Conservation (phyloP, 2,888 invertebrate genomes). For the Parthenolecanium corni region DNA sequence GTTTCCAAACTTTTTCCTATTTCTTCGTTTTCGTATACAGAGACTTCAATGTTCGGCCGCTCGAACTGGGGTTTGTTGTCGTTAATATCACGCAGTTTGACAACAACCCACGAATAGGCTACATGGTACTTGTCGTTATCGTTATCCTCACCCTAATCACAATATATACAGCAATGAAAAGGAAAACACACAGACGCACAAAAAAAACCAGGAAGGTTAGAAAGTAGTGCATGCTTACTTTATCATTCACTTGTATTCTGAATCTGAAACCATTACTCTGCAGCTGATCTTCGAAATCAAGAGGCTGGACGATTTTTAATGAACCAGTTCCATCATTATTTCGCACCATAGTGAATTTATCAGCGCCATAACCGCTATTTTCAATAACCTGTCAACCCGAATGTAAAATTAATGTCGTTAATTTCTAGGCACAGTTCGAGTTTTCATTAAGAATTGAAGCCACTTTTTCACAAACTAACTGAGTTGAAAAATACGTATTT, state of each 20-base stretch:
- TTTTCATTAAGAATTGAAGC: too few relatives aligned
- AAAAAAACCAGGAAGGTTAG: neutral
- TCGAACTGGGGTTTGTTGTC: constrained; percentile 95
- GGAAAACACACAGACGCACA: neutral
- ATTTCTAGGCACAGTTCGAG: neutral
- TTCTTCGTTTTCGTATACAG: constrained; percentile 82
- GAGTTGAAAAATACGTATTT: too few relatives aligned
- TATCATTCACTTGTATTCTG: constrained; percentile 86
- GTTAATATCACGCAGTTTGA: constrained; percentile 86
- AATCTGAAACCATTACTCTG: constrained; percentile 93
- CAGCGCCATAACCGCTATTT: constrained; percentile 87
- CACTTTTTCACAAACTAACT: too few relatives aligned
- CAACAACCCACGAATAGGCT: constrained; percentile 89
- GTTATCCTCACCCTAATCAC: constrained; percentile 66
- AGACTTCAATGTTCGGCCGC: constrained; percentile 81
- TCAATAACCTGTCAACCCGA: constrained; percentile 54
- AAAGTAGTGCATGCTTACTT: constrained; percentile 39
- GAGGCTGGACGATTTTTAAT: constrained; percentile 84
- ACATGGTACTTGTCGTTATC: constrained; percentile 96
- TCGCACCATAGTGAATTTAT: constrained; percentile 92
- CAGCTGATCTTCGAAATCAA: constrained; percentile 87
- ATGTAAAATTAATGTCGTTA: neutral
- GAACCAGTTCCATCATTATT: constrained; percentile 93
- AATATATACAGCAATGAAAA: constrained; percentile 6
- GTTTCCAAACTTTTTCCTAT: constrained; percentile 82